Percentiles rank a stretch among this genome's conserved stretches.
Evolutionary conservation across 1,140 invertebrate genomes (phyloP).

Genomic region (Apis dorsata): DNA sequence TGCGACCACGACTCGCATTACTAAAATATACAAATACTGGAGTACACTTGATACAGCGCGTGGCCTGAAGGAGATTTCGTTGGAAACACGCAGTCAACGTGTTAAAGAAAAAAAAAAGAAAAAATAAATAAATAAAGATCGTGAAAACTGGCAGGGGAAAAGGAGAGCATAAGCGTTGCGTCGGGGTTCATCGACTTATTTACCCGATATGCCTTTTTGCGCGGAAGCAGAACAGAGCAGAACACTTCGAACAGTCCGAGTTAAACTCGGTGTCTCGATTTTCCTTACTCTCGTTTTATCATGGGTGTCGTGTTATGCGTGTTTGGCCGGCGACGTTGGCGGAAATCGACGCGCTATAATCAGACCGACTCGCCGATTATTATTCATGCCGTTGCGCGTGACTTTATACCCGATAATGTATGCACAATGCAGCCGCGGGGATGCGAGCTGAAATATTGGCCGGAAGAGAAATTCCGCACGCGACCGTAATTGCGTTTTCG

Average conservation of each 20-base stretch:
- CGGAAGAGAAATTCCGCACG: slow-evolving; percentile 72
- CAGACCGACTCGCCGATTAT: slow-evolving; percentile 55
- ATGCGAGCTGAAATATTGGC: slow-evolving; percentile 53
- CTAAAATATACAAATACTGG: too few relatives aligned
- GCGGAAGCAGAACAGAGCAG: not conserved
- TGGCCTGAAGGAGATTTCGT: too few relatives aligned
- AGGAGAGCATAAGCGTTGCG: not conserved
- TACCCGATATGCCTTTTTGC: not conserved
- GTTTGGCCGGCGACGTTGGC: not conserved
- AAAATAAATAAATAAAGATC: too few relatives aligned
- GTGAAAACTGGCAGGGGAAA: too few relatives aligned
- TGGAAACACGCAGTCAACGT: too few relatives aligned
- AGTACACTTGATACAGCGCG: too few relatives aligned
- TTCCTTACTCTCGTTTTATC: not conserved
- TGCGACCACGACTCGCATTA: too few relatives aligned
- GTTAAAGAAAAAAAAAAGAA: too few relatives aligned
- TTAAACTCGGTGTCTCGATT: not conserved
- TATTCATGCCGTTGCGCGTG: slow-evolving; percentile 52
- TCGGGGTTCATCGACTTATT: not conserved
- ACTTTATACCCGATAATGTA: slow-evolving; percentile 48
- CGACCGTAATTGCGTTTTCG: slow-evolving; percentile 72
- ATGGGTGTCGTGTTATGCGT: not conserved
- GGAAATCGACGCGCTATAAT: slow-evolving; percentile 52
- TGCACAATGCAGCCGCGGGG: slow-evolving; percentile 43
- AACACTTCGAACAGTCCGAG: not conserved